Conservation (phyloP, 23 tunicate genomes). For the Trididemnum clinides region DNA sequence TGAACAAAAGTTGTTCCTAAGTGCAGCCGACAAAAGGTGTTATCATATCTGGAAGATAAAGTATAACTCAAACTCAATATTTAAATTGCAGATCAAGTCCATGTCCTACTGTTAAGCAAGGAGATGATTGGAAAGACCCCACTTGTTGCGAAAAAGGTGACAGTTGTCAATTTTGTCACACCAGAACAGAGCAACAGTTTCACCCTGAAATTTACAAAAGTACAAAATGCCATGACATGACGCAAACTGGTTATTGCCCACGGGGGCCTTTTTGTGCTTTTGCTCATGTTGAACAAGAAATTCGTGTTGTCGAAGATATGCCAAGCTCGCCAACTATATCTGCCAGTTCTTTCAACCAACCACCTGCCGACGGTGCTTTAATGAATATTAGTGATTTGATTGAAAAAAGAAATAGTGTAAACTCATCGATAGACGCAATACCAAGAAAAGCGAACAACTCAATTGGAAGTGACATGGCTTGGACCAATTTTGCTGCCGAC, state of each 20-base stretch:
- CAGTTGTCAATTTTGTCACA: conserved; percentile 94
- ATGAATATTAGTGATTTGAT: neutral
- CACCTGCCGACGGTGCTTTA: neutral
- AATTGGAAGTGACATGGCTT: neutral
- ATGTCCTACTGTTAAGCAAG: conserved; percentile 97
- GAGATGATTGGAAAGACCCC: conserved; percentile 99
- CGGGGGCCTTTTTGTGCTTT: conserved; percentile 99
- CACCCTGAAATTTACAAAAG: conserved; percentile 99
- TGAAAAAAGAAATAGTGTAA: neutral
- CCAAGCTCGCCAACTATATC: neutral
- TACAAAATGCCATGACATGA: conserved; percentile 98
- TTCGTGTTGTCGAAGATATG: conserved; percentile 70
- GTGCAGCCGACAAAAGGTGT: too few relatives aligned
- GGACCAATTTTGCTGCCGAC: conserved; percentile 1
- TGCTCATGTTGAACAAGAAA: conserved; percentile 98
- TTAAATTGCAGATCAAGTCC: conserved; percentile 80
- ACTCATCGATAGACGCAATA: neutral
- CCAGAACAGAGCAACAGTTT: conserved; percentile 98
- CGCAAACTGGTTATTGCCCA: conserved; percentile 98
- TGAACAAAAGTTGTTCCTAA: too few relatives aligned
- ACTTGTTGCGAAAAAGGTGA: conserved; percentile 98
- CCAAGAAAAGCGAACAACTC: neutral
- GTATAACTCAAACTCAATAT: too few relatives aligned
- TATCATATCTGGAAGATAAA: too few relatives aligned
- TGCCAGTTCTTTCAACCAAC: conserved; percentile 25